Conservation (phyloP, 2,888 invertebrate species). For the Diaprepes abbreviatus region DNA sequence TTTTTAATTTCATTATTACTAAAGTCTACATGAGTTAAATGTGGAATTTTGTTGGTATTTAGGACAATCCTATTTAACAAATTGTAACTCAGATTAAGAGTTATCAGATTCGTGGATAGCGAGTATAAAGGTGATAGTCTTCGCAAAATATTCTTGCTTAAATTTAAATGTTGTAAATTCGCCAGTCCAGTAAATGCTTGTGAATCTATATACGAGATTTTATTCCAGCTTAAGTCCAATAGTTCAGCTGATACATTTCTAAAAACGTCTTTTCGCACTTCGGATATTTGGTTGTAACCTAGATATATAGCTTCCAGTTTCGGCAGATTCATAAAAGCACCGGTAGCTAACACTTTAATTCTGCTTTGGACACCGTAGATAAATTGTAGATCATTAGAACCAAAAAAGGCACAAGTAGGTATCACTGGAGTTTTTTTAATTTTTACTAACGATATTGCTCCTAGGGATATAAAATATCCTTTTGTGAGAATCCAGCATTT, state of each 20-base stretch:
- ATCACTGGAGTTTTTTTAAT: constrained; percentile 30
- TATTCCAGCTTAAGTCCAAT: constrained; percentile 44
- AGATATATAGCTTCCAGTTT: constrained; percentile 31
- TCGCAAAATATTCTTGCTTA: constrained; percentile 36
- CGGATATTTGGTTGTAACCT: constrained; percentile 29
- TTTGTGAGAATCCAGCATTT: background rate
- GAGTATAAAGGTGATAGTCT: constrained; percentile 26
- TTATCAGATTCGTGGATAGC: constrained; percentile 10
- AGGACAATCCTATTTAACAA: constrained; percentile 21
- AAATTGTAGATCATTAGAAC: background rate
- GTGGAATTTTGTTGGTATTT: constrained; percentile 5
- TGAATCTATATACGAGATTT: constrained; percentile 33
- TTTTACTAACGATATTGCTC: constrained; percentile 19
- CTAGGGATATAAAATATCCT: constrained; percentile 8
- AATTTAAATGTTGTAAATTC: constrained; percentile 26
- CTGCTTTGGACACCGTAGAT: constrained; percentile 27
- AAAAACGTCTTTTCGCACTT: constrained; percentile 34
- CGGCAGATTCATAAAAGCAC: constrained; percentile 33
- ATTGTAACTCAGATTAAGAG: constrained; percentile 35
- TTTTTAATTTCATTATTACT: constrained; percentile 33
- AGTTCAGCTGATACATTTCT: constrained; percentile 13
- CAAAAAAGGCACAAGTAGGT: constrained; percentile 39
- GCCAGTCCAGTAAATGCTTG: constrained; percentile 31
- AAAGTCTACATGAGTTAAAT: constrained; percentile 27
- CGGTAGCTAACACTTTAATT: constrained; percentile 30